Evolutionary conservation across 2,113 vertebrate species (phyloP).

Genomic region (Beaufortia kweichowensis): DNA sequence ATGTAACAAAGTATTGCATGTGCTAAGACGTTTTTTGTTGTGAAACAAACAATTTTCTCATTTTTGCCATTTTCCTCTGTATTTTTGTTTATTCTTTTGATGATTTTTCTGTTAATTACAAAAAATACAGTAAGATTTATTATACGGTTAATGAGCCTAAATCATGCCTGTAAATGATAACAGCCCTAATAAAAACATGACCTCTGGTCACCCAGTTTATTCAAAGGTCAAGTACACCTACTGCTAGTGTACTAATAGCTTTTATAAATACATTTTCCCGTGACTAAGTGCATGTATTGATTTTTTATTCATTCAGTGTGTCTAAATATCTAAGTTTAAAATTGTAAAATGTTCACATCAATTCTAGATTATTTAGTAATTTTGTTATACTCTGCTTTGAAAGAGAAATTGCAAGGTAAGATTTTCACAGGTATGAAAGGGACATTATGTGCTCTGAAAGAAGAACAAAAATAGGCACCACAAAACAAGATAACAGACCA

Average conservation of each 20-base stretch:
- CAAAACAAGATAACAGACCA: constrained; percentile 21
- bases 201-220: not conserved
- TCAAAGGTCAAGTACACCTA: not conserved
- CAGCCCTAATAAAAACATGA: not conserved
- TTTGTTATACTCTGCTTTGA: no score
- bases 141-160: not conserved
- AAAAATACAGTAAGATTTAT: not conserved
- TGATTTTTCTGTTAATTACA: not conserved
- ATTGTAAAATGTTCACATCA: no score
- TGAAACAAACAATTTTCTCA: not conserved
- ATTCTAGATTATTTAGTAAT: no score
- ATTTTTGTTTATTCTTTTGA: not conserved
- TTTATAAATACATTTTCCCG: no score
- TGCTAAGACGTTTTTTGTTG: constrained; percentile 4
- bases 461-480: constrained; percentile 29
- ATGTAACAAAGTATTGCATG: constrained; percentile 2
- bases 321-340: no score
- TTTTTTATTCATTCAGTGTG: no score
- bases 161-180: not conserved
- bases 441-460: constrained; percentile 16
- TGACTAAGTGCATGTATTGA: no score
- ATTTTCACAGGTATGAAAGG: constrained; percentile 14
- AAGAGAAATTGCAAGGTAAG: not conserved
- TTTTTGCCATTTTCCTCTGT: not conserved
- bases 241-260: no score